Evolutionary conservation across 2,888 invertebrate genomes (phyloP), one percentile per base, ranked within the genome.

Genomic region (Neria commutata): DNA sequence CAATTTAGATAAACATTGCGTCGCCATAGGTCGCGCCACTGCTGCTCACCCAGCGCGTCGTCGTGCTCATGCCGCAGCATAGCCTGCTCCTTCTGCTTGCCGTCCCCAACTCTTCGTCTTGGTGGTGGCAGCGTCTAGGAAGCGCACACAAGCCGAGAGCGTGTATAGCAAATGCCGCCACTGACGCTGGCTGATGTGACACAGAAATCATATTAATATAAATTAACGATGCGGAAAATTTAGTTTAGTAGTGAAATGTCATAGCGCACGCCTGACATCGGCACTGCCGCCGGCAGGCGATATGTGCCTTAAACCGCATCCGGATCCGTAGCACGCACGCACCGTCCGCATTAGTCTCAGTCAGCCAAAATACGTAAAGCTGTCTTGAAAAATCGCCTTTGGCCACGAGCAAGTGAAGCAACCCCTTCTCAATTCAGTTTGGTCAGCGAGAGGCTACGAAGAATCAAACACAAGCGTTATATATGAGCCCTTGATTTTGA

Each of bases 221-320:
- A 80, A 80, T 80, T 80, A 80, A 80, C 80, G 80, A 80, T 77
- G 80, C 74, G 79, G 80, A 80, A 80, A 80, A 80, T 80, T 80
- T 78, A 80, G 79, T 79, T 79, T 79, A 79, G 77, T 79, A 76
- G 70, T 72, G 73, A 77, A 74, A 74, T 68, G 75, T 66, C 73
- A 65, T 59, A 63, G 49, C 37, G 48, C 34, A 42, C 40, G 55
- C 57, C n/a, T n/a, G n/a, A n/a, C n/a, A n/a, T n/a, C n/a, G n/a
- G n/a, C n/a, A n/a, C n/a, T n/a, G n/a, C n/a, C n/a, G n/a, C n/a
- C n/a, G n/a, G n/a, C n/a, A n/a, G n/a, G n/a, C n/a, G n/a, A n/a
- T n/a, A n/a, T n/a, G n/a, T n/a, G n/a, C n/a, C n/a, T n/a, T n/a
- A n/a, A n/a, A n/a, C n/a, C n/a, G n/a, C n/a, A n/a, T n/a, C n/a